These are phyloP conservation scores for Sipha maydis DNA, from an alignment of 2,888 invertebrate genomes.

Conservation along the genomic window DNA sequence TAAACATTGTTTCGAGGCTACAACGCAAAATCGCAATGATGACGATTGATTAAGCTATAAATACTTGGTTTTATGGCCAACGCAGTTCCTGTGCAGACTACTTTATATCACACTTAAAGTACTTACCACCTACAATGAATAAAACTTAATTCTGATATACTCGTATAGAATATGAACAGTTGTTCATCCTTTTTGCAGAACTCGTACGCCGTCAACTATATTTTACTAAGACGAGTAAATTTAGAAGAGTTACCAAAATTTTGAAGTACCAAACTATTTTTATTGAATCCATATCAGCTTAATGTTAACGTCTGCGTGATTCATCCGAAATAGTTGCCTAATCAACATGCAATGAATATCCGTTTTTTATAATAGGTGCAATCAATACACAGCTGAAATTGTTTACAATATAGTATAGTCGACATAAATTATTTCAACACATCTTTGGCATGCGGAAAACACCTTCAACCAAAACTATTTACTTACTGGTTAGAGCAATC, in stretches of 20 bases:
- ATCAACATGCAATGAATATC: constrained; percentile 19
- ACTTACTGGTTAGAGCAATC: constrained; percentile 46
- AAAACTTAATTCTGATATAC: no score
- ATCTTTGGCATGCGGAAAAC: constrained; percentile 58
- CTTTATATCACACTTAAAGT: no score
- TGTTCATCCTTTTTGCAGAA: no score
- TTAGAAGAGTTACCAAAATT: no score
- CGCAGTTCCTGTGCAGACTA: no score
- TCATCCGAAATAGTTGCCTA: constrained; percentile 15
- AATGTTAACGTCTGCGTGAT: neutral
- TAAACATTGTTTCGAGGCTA: no score
- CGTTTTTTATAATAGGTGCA: constrained; percentile 28
- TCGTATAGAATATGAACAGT: no score
- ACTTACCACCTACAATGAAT: no score
- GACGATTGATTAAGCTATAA: neutral
- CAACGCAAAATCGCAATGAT: neutral
- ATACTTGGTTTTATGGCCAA: neutral
- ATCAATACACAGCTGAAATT: constrained; percentile 10
- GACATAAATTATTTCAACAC: constrained; percentile 44
- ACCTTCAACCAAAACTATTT: constrained; percentile 48
- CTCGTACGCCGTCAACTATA: no score
- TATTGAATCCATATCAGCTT: neutral
- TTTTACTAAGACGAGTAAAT: neutral
- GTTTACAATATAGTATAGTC: constrained; percentile 17
- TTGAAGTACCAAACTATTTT: neutral